Evolutionary conservation across 2,888 invertebrate species (phyloP).

Genomic region (Agonopterix heracliana): DNA sequence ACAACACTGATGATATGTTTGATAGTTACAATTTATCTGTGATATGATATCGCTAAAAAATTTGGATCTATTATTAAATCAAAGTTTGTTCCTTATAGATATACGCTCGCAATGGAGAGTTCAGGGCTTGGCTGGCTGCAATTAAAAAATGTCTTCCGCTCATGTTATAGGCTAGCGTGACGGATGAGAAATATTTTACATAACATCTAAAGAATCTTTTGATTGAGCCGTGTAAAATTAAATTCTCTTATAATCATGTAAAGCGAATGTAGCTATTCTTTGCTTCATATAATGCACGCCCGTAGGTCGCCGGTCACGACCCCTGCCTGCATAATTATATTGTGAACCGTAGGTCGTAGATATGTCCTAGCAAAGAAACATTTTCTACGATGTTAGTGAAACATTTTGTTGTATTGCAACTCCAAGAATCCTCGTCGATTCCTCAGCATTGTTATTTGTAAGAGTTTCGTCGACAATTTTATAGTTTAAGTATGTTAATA

Average conservation of each 20-base stretch:
- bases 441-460: no score
- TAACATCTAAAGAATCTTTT: no score
- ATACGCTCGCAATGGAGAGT: constrained; percentile 34
- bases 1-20: constrained; percentile 19
- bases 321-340: constrained; percentile 8
- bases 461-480: no score
- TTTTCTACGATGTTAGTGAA: no score
- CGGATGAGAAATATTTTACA: constrained; percentile 1
- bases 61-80: constrained; percentile 26
- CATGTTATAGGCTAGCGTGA: constrained; percentile 31
- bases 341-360: background rate
- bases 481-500: no score
- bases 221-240: no score
- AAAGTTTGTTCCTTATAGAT: constrained; percentile 26
- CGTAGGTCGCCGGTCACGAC: constrained; percentile 5
- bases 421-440: no score
- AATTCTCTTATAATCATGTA: no score
- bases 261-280: no score
- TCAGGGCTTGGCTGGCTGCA: constrained; percentile 36
- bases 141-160: constrained; percentile 35
- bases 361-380: no score
- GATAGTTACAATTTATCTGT: constrained; percentile 24
- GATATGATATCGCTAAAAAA: constrained; percentile 24
- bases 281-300: background rate
- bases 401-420: no score